phyloP scores from a whole-genome alignment of 2,113 vertebrate genomes.

The Leucopsar rothschildi region DNA sequence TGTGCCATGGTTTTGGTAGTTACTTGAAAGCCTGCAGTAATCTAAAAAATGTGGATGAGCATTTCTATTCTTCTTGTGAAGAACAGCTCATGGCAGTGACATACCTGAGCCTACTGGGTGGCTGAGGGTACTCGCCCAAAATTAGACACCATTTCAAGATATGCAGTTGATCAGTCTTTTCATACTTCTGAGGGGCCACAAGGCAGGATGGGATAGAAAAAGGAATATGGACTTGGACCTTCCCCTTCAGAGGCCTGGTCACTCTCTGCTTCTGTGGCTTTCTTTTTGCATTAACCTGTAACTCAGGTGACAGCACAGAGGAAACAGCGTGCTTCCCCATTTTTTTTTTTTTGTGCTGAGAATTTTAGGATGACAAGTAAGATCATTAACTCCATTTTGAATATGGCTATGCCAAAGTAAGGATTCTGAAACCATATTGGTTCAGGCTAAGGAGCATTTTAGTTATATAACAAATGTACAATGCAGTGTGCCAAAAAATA shows the following conservation, averaged over 20 bases:
- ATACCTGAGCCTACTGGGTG: not conserved
- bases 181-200: not conserved
- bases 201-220: not conserved
- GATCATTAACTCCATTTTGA: not conserved
- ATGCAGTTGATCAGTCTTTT: not conserved
- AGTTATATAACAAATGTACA: not conserved
- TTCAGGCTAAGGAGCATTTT: not conserved
- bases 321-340: not conserved
- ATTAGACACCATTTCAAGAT: not conserved
- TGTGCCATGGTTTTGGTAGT: not conserved
- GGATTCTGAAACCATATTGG: not conserved
- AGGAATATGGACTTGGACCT: not conserved
- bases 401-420: not conserved
- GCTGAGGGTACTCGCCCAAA: not conserved
- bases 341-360: not conserved
- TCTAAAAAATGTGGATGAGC: not conserved
- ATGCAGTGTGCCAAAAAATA: not conserved
- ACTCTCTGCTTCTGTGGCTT: not conserved
- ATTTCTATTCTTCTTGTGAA: not conserved
- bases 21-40: not conserved
- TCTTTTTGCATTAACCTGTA: not conserved
- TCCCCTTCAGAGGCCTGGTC: not conserved
- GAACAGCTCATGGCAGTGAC: not conserved
- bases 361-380: not conserved
- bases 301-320: not conserved